These are phyloP conservation scores for Osedax frankpressi DNA, from an alignment of 2,888 invertebrate species.

Conservation along the genomic window DNA sequence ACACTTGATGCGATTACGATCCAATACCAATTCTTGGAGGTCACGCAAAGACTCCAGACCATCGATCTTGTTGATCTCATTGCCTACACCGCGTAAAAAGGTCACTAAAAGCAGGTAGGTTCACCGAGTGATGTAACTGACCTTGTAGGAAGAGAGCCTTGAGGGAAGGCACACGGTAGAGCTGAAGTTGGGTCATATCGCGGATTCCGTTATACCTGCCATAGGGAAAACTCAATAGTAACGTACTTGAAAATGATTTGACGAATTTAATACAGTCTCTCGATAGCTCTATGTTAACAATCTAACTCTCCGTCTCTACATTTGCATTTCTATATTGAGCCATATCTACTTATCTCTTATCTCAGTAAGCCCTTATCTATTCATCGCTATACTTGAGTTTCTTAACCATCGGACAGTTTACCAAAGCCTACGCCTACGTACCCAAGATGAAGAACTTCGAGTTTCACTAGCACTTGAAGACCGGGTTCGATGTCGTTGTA, in stretches of 20 bases:
- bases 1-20: constrained; percentile 44
- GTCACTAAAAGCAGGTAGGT: no score
- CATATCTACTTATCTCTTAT: no score
- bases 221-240: constrained; percentile 14
- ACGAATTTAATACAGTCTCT: no score
- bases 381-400: no score
- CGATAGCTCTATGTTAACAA: no score
- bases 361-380: no score
- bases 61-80: constrained; percentile 43
- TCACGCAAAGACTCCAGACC: constrained; percentile 43
- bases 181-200: constrained; percentile 40
- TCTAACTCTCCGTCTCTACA: no score
- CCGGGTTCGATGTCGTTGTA: constrained; percentile 28
- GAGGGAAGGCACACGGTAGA: constrained; percentile 39
- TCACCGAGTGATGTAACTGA: constrained; percentile 21
- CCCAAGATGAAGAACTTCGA: constrained; percentile 45
- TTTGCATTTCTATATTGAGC: no score
- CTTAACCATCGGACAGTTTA: no score
- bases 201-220: constrained; percentile 44
- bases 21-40: constrained; percentile 44
- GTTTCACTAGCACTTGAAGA: constrained; percentile 38
- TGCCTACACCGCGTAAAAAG: constrained; percentile 32
- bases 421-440: no score
- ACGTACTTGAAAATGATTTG: no score
- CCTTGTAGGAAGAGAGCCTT: constrained; percentile 46